phyloP scores from a whole-genome alignment of 2,888 invertebrate genomes.

The Dasysyrphus tricinctus region DNA sequence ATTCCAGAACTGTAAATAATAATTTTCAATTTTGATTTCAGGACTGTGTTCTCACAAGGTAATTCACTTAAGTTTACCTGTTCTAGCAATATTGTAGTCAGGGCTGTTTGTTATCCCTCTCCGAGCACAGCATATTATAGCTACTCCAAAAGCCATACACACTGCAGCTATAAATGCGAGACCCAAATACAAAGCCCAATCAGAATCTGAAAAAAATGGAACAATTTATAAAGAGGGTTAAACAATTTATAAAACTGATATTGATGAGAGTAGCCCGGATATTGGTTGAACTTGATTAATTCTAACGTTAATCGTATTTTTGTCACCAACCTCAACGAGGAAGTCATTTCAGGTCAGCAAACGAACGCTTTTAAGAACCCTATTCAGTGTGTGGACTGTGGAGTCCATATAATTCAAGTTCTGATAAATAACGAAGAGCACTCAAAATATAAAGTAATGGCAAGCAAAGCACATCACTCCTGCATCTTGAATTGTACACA shows the following conservation, averaged over 20 bases:
- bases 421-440: no score
- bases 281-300: no score
- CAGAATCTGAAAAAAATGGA: constrained; percentile 79
- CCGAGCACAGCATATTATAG: constrained; percentile 81
- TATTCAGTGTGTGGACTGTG: no score
- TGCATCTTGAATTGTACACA: no score
- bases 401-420: no score
- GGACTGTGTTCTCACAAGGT: neutral
- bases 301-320: no score
- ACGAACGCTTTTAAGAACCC: no score
- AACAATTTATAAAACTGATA: neutral
- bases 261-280: neutral
- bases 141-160: constrained; percentile 81
- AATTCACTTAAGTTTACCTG: constrained; percentile 79
- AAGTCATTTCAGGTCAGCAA: no score
- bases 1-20: constrained; percentile 90
- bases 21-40: neutral
- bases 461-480: no score
- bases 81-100: constrained; percentile 82
- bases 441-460: no score
- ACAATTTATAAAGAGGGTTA: neutral
- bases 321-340: no score
- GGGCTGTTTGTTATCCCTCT: constrained; percentile 81
- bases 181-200: constrained; percentile 83
- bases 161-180: constrained; percentile 82